phyloP scores from a whole-genome alignment of 2,113 vertebrate species.

The Acinonyx jubatus region DNA sequence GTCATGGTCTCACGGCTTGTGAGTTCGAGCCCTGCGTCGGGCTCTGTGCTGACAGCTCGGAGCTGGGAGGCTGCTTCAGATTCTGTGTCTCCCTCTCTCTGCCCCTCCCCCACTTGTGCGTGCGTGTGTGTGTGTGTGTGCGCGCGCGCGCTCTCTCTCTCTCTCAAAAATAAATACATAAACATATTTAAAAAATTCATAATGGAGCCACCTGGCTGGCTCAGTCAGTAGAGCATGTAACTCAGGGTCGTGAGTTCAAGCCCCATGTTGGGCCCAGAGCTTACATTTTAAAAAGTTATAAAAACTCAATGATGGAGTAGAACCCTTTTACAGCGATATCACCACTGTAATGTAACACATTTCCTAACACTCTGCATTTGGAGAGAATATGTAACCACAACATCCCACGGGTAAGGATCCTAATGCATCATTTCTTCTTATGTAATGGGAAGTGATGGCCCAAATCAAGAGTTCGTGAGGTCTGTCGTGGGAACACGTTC shows the following conservation, averaged over 20 bases:
- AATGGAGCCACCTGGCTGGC: not conserved
- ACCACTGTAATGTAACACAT: not conserved
- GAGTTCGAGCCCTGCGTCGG: not conserved
- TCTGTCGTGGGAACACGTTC: not conserved
- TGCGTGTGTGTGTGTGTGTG: no score
- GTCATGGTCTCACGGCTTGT: not conserved
- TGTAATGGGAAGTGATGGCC: no score
- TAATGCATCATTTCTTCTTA: accelerated
- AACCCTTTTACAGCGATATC: not conserved
- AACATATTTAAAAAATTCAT: not conserved
- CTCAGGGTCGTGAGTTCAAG: not conserved
- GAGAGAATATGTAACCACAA: not conserved
- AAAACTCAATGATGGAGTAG: not conserved
- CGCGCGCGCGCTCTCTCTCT: accelerated
- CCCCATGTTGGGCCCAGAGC: not conserved
- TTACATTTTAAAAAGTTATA: not conserved
- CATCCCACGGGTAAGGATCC: not conserved
- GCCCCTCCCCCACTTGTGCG: no score
- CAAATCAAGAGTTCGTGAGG: no score
- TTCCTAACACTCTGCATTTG: not conserved
- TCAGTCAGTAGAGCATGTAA: not conserved
- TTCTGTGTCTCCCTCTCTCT: no score
- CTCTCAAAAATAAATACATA: no score
- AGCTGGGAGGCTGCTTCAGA: no score
- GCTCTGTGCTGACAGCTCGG: not conserved